phyloP scores from a whole-genome alignment of 1,140 invertebrate genomes.

The Lineus longissimus region DNA sequence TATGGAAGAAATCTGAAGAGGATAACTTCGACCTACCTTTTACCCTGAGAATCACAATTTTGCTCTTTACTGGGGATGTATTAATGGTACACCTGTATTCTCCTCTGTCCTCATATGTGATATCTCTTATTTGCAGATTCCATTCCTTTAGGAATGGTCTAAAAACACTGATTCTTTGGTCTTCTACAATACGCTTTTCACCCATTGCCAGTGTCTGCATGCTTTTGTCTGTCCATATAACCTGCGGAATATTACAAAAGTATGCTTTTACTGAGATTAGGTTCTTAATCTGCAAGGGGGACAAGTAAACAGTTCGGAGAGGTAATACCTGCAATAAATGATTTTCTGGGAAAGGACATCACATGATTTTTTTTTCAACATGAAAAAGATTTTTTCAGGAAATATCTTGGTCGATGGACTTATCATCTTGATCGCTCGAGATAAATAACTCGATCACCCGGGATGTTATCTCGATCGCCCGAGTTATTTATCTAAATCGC shows the following conservation, averaged over 20 bases:
- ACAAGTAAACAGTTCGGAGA: too few species aligned
- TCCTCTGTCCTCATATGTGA: conserved; percentile 33
- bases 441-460: too few species aligned
- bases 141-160: conserved; percentile 42
- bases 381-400: too few species aligned
- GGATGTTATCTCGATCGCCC: too few species aligned
- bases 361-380: too few species aligned
- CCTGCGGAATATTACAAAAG: conserved; percentile 25
- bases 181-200: conserved; percentile 38
- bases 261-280: neutral
- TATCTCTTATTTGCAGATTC: conserved; percentile 43
- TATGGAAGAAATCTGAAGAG: too few species aligned
- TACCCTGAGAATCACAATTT: conserved; percentile 43
- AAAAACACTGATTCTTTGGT: conserved; percentile 42
- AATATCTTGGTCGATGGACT: too few species aligned
- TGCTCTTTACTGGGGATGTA: conserved; percentile 45
- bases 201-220: conserved; percentile 34
- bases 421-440: too few species aligned
- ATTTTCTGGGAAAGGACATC: too few species aligned
- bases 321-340: too few species aligned
- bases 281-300: too few species aligned
- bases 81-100: conserved; percentile 46
- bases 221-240: conserved; percentile 41
- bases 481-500: too few species aligned
- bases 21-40: conserved; percentile 34